phyloP scores from a whole-genome alignment of 1,140 invertebrate species.

The Calephelis virginiensis region DNA sequence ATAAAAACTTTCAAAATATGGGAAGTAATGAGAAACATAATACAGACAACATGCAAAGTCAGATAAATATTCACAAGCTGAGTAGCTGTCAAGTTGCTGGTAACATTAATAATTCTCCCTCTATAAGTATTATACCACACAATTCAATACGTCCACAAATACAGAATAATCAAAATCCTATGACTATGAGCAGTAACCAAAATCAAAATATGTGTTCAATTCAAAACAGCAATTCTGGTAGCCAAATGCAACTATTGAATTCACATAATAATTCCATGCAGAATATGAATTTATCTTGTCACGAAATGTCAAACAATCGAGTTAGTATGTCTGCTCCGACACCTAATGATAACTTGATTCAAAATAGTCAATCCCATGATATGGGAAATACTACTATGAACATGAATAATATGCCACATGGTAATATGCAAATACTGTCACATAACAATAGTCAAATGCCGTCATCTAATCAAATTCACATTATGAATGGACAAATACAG shows the following conservation, averaged over 20 bases:
- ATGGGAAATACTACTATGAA: constrained; percentile 47
- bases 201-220: constrained; percentile 62
- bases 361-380: constrained; percentile 55
- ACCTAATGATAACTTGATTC: constrained; percentile 48
- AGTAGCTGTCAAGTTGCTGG: constrained; percentile 67
- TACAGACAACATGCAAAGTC: constrained; percentile 49
- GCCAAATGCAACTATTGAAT: constrained; percentile 62
- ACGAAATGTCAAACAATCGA: constrained; percentile 61
- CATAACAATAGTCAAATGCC: constrained; percentile 57
- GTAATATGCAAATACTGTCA: constrained; percentile 64
- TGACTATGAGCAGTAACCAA: constrained; percentile 57
- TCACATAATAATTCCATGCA: constrained; percentile 60
- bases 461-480: constrained; percentile 65
- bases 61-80: constrained; percentile 68
- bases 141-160: constrained; percentile 59
- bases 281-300: constrained; percentile 65
- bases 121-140: constrained; percentile 69
- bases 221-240: constrained; percentile 50
- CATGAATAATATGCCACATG: constrained; percentile 54
- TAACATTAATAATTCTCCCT: constrained; percentile 57
- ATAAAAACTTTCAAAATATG: constrained; percentile 70
- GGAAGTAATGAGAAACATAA: constrained; percentile 58
- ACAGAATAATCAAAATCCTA: constrained; percentile 61
- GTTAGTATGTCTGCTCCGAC: constrained; percentile 44
- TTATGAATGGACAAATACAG: constrained; percentile 72